Evolutionary conservation across 1,140 invertebrate species (phyloP), one percentile per base, ranked within the genome.

Genomic region (Hycleus cichorii): DNA sequence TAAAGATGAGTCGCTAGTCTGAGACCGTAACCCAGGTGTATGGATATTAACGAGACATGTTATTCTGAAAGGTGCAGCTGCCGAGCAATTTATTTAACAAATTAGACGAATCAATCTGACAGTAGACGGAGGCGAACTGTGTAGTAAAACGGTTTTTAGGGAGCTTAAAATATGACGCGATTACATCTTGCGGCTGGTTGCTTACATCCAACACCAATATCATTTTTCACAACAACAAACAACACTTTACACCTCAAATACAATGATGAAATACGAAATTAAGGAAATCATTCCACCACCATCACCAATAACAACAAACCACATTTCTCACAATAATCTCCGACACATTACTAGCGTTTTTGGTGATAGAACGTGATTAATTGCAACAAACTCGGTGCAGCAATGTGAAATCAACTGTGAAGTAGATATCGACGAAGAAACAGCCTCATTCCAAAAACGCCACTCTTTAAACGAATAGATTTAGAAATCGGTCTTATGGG

Each of bases 41-140:
- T 47, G 47, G 38, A 47, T 47, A 47, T 47, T 45, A 55, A 46
- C 10, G 42, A 47, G 46, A 43, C 47, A 40, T 47, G 42, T 24
- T 39, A 49, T 59, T 54, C 51, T 54, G 56, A 58, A 55, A 58
- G 54, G 57, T 65, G 59, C 63, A 65, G 60, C 63, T 65, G 63
- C 63, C 57, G 18, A 18, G 47, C 60, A 62, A 65, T 65, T 65
- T 62, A 65, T 65, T 60, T 62, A 63, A 65, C 58, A 65, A 65
- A 65, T 65, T 65, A 65, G 60, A 57, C 62, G 50, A 62, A 65
- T 65, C 63, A 65, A 65, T 65, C 63, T 57, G 58, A 53, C 43
- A 49, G 18, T 18, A 18, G 53, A 53, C 53, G 54, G 49, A 47
- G 51, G 50, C 39, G 49, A 32, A 12, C 45, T 49, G 45, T 39